Percentiles rank a stretch among this genome's conserved stretches.
Evolutionary conservation across 2,888 invertebrate genomes (phyloP).

Genomic region (Caenorhabditis angaria): DNA sequence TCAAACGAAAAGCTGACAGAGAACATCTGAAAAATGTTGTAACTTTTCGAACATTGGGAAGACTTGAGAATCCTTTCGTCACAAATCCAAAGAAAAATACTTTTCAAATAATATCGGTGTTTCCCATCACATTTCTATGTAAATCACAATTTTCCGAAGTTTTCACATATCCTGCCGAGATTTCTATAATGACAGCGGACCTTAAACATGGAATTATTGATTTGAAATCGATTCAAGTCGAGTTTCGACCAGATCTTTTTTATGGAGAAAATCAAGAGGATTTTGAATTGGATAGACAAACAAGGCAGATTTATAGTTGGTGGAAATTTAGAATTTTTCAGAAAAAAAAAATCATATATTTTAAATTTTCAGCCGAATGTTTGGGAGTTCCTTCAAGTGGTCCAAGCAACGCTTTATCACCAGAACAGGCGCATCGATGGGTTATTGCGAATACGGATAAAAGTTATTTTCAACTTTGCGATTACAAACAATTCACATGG

Average conservation of each 20-base stretch:
- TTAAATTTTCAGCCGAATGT: constrained; percentile 7
- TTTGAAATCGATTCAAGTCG: constrained; percentile 3
- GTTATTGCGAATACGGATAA: neutral
- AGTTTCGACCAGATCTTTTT: neutral
- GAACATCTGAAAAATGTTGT: neutral
- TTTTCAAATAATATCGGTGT: constrained; percentile 13
- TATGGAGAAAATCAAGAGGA: neutral
- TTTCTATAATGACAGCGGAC: constrained; percentile 15
- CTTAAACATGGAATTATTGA: constrained; percentile 8
- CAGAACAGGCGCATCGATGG: constrained; percentile 12
- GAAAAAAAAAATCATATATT: neutral
- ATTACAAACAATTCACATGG: constrained; percentile 10
- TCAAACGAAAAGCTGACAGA: neutral
- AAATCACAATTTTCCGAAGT: neutral
- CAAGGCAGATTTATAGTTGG: neutral
- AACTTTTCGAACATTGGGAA: neutral
- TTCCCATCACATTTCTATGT: constrained; percentile 11
- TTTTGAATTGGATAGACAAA: neutral
- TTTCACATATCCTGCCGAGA: constrained; percentile 17
- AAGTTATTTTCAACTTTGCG: constrained; percentile 7
- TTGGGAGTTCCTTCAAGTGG: constrained; percentile 1
- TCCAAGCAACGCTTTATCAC: neutral
- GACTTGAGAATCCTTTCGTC: neutral
- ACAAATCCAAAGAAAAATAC: neutral
- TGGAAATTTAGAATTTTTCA: neutral